phyloP scores from a whole-genome alignment of 1,140 invertebrate genomes.

The Steinernema khuongi region DNA sequence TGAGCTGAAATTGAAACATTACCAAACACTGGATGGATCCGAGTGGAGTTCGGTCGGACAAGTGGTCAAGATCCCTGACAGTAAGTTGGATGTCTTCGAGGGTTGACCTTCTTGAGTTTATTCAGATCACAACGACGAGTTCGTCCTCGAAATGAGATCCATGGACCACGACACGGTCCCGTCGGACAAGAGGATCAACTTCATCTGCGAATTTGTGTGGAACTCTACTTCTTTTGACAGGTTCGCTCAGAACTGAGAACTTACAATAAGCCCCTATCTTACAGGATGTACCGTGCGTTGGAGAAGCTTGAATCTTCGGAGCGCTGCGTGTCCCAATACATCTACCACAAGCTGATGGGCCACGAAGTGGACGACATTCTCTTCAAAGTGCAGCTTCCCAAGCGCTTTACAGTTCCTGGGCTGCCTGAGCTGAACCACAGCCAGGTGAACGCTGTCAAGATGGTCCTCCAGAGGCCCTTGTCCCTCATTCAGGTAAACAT shows the following conservation, averaged over 20 bases:
- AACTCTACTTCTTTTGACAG: conserved; percentile 97
- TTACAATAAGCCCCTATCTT: conserved; percentile 18
- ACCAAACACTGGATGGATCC: conserved; percentile 61
- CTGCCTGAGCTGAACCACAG: conserved; percentile 93
- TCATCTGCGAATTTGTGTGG: conserved; percentile 99
- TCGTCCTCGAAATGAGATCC: conserved; percentile 89
- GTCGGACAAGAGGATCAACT: conserved; percentile 67
- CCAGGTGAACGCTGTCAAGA: conserved; percentile 94
- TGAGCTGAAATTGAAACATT: conserved; percentile 84
- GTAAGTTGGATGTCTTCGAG: conserved; percentile 60
- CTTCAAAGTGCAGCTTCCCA: conserved; percentile 66
- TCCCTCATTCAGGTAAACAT: conserved; percentile 82
- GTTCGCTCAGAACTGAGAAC: conserved; percentile 61
- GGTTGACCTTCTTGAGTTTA: background rate
- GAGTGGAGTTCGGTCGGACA: conserved; percentile 85
- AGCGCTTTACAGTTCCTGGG: conserved; percentile 92
- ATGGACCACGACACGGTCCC: conserved; percentile 48
- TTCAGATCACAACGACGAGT: conserved; percentile 86
- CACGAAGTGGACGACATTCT: conserved; percentile 93
- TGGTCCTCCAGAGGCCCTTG: conserved; percentile 89
- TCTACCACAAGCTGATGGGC: conserved; percentile 90
- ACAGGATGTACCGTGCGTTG: conserved; percentile 87
- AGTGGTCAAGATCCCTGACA: conserved; percentile 98
- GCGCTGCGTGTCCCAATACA: conserved; percentile 88
- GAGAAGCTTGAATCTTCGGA: conserved; percentile 93